Evolutionary conservation across 1,140 invertebrate genomes (phyloP).

Genomic region (Drosophila sproati): DNA sequence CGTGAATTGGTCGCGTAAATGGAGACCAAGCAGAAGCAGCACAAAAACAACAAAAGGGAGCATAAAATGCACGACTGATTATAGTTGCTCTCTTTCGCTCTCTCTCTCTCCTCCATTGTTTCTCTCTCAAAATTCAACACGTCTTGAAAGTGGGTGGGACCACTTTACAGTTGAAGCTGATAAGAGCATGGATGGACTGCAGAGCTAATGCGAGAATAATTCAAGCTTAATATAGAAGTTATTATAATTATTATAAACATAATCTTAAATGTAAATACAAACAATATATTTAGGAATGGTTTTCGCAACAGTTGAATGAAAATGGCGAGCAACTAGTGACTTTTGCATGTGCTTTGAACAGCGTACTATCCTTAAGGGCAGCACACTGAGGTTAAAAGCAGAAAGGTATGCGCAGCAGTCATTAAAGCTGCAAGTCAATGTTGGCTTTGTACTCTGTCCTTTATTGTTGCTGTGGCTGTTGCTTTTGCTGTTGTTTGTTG

Average conservation of each 20-base stretch:
- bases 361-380: conserved; percentile 26
- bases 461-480: not conserved
- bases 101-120: not conserved
- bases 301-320: no score
- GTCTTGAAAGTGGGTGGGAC: no score
- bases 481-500: conserved; percentile 18
- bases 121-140: no score
- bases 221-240: no score
- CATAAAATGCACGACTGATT: conserved; percentile 62
- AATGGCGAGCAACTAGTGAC: not conserved
- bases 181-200: no score
- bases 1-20: conserved; percentile 55
- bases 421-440: conserved; percentile 54
- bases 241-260: no score
- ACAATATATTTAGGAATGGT: no score
- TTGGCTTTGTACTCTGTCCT: conserved; percentile 25
- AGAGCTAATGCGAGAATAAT: no score
- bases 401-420: not conserved
- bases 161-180: no score
- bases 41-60: conserved; percentile 56
- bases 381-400: conserved; percentile 8
- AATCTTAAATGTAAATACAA: no score
- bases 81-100: conserved; percentile 35
- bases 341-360: conserved; percentile 4
- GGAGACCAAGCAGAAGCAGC: conserved; percentile 41